Conservation (phyloP, 1,140 invertebrate genomes). For the Proctacanthus coquilletti region DNA sequence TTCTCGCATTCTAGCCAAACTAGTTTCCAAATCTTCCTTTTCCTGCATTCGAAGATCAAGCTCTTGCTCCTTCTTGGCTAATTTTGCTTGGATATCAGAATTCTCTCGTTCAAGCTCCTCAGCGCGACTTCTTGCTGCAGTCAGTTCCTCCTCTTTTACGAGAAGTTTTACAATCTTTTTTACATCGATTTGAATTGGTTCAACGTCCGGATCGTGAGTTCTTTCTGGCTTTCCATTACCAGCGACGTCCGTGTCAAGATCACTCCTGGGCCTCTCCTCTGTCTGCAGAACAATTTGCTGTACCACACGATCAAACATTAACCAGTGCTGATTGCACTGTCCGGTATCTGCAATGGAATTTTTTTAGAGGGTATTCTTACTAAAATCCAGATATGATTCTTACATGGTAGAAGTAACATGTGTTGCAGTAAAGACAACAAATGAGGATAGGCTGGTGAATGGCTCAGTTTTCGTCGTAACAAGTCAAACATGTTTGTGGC, state of each 20-base stretch:
- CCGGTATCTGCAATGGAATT: conserved; percentile 45
- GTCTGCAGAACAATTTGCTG: conserved; percentile 90
- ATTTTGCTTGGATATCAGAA: conserved; percentile 63
- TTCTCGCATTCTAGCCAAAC: conserved; percentile 68
- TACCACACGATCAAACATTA: conserved; percentile 85
- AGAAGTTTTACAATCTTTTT: conserved; percentile 78
- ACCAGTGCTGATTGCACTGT: conserved; percentile 79
- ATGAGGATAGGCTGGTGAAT: conserved; percentile 86
- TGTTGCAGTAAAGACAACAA: conserved; percentile 84
- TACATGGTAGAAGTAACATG: conserved; percentile 75
- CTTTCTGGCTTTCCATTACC: conserved; percentile 10
- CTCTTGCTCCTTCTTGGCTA: conserved; percentile 88
- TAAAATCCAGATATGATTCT: conserved; percentile 31
- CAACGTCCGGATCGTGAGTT: conserved; percentile 62
- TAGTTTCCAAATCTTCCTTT: conserved; percentile 81
- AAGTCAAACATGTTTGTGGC: conserved; percentile 88
- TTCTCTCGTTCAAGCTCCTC: conserved; percentile 82
- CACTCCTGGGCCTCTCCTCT: conserved; percentile 29
- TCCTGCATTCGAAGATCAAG: conserved; percentile 76
- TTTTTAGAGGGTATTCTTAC: conserved; percentile 9
- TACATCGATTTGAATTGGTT: conserved; percentile 79
- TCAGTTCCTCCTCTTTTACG: conserved; percentile 86
- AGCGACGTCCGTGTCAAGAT: conserved; percentile 21
- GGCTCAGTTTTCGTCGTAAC: conserved; percentile 74
- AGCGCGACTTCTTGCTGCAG: conserved; percentile 70